Evolutionary conservation across 2,113 vertebrate genomes (phyloP), one percentile per base, ranked within the genome.

Genomic region (Oncorhynchus masou): DNA sequence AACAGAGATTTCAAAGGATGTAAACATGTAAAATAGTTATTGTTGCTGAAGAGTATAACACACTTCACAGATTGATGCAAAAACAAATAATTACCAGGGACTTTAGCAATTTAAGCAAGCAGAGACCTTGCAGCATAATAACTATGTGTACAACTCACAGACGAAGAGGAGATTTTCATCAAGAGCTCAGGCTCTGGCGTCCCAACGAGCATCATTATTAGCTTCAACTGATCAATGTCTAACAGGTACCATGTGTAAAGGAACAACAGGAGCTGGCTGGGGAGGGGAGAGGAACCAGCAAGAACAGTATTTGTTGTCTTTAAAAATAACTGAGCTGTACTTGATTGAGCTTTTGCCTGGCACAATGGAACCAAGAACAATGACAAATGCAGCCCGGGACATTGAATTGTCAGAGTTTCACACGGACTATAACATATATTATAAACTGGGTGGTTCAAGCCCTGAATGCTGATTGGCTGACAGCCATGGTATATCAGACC

Each of bases 191-290:
- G 95, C 93, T 95, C 97, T 91, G 98, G 98, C 79, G 95, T 99
- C 95, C 98, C 98, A 93, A 99, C 96, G 93, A 99, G 95, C 93
- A 95, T 93, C 96, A 99, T 96, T 94, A 99, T 99, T 91, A 98
- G 96, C 95, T 98, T 99, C 96, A 99, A 98, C 94, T 99, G 98
- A 96, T 99, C 98, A 97, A 99, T 99, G 95, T 99, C 97, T 99
- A 98, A 92, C 92, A 91, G 51, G 51, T 19, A 91, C 92, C 90
- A 89, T 93, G 89, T 88, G 96, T 98, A 95, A 98, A 99, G 97
- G 97, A 99, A 97, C 97, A 97, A 86, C 83, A 87, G 81, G 74
- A 9, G 54, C 49, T 79, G 68, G 39, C 39, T 9, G 34, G 6
- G 62, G 85, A 48, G 13, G 70, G 74, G 34, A 69, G 31, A 64